Percentiles rank a stretch among this genome's conserved stretches.
Conservation (phyloP, 2,113 vertebrate genomes). For the Thunnus thynnus region DNA sequence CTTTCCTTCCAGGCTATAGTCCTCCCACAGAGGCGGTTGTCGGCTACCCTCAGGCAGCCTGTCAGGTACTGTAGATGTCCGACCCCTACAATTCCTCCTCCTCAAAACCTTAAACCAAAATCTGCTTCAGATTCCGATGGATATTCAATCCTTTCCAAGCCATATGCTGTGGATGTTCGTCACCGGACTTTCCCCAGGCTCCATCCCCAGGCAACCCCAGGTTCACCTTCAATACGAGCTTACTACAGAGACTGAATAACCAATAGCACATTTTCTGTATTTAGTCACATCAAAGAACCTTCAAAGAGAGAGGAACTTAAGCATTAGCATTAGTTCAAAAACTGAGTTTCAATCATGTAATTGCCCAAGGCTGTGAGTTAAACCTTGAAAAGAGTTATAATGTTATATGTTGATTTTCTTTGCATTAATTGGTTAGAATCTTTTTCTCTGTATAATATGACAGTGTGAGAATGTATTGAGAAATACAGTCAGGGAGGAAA, state of each 20-base stretch:
- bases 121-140: slow-evolving; percentile 32
- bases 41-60: slow-evolving; percentile 68
- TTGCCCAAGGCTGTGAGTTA: slow-evolving; percentile 54
- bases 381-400: slow-evolving; percentile 48
- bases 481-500: slow-evolving; percentile 9
- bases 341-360: slow-evolving; percentile 48
- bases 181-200: slow-evolving; percentile 42
- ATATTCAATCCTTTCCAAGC: slow-evolving; percentile 48
- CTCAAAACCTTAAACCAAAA: slow-evolving; percentile 56
- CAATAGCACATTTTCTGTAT: slow-evolving; percentile 55
- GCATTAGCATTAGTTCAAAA: slow-evolving; percentile 62
- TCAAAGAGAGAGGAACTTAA: slow-evolving; percentile 64
- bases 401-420: slow-evolving; percentile 58
- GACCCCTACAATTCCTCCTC: slow-evolving; percentile 45
- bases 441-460: slow-evolving; percentile 11
- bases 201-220: slow-evolving; percentile 44
- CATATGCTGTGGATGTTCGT: slow-evolving; percentile 23
- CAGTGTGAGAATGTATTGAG: slow-evolving; percentile 9
- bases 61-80: slow-evolving; percentile 41
- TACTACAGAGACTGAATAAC: slow-evolving; percentile 62
- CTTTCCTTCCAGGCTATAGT: slow-evolving; percentile 61
- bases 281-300: slow-evolving; percentile 71
- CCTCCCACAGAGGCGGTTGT: slow-evolving; percentile 67
- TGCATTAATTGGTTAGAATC: slow-evolving; percentile 23
- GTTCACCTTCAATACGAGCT: slow-evolving; percentile 54